These are phyloP conservation scores for Oligia strigilis DNA, from an alignment of 2,888 invertebrate species.

Conservation along the genomic window DNA sequence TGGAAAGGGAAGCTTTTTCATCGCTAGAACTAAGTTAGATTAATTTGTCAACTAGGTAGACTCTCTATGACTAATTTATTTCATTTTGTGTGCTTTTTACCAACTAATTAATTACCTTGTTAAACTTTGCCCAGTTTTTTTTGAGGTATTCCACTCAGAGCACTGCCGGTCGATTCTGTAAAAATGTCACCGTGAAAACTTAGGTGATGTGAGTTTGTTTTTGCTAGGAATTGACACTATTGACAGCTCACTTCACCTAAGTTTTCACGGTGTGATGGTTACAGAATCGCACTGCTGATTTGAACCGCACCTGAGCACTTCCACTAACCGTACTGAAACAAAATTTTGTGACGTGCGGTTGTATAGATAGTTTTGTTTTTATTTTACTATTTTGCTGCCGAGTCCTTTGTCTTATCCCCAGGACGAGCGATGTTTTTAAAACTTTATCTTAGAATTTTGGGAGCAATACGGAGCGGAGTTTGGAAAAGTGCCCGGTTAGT, in stretches of 20 bases:
- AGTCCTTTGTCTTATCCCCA: not conserved
- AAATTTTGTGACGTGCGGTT: no score
- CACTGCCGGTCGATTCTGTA: no score
- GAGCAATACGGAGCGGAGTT: not conserved
- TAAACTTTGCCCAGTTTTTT: not conserved
- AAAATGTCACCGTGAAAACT: no score
- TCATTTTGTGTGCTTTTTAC: not conserved
- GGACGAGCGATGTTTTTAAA: not conserved
- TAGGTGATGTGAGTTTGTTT: no score
- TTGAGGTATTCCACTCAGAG: no score
- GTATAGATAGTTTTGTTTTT: not conserved
- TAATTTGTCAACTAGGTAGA: slow-evolving; percentile 3
- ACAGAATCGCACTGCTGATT: no score
- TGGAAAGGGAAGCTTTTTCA: slow-evolving; percentile 3
- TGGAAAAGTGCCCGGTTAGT: slow-evolving; percentile 9
- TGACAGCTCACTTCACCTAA: no score
- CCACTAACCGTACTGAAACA: no score
- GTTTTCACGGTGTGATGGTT: no score
- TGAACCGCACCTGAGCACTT: no score
- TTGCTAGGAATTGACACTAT: no score
- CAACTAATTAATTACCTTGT: not conserved
- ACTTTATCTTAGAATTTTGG: not conserved
- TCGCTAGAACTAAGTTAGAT: slow-evolving; percentile 16
- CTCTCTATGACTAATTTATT: not conserved
- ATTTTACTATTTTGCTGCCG: not conserved